Percentiles rank a stretch among this genome's conserved stretches.
phyloP scores from a whole-genome alignment of 2,888 invertebrate species.

The Scelioninae gen. 2 region DNA sequence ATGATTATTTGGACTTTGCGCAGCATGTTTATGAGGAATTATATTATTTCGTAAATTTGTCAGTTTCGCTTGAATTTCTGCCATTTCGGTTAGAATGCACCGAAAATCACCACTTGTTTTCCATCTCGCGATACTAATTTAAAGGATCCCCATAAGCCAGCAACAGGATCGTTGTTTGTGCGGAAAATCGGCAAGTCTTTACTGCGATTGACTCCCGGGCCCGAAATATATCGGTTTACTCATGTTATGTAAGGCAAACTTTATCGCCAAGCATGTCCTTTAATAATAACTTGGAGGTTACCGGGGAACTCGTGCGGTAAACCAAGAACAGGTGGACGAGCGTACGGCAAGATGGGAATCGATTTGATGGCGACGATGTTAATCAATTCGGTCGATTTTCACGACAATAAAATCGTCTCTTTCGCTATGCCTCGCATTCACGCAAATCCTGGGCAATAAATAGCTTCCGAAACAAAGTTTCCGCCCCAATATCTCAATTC shows the following conservation, averaged over 20 bases:
- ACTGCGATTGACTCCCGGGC: conserved; percentile 19
- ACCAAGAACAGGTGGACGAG: conserved; percentile 64
- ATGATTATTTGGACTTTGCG: too few species aligned
- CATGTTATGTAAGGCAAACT: conserved; percentile 56
- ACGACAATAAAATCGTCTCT: conserved; percentile 54
- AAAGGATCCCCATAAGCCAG: too few species aligned
- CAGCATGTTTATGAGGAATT: too few species aligned
- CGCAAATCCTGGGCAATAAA: conserved; percentile 50
- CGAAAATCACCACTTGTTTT: too few species aligned
- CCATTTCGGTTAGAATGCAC: too few species aligned
- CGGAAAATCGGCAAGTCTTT: conserved; percentile 22
- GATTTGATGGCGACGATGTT: conserved; percentile 64
- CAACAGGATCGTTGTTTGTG: conserved; percentile 36
- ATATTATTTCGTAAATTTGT: too few species aligned
- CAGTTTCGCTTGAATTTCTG: too few species aligned
- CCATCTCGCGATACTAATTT: too few species aligned
- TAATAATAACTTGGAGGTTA: conserved; percentile 63
- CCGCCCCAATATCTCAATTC: conserved; percentile 16
- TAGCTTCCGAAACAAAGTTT: conserved; percentile 33
- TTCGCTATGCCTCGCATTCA: conserved; percentile 42
- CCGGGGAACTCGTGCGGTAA: conserved; percentile 61
- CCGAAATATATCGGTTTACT: conserved; percentile 41
- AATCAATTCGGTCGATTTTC: conserved; percentile 60
- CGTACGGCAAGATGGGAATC: conserved; percentile 64
- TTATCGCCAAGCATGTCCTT: conserved; percentile 59